Percentiles rank a stretch among this genome's conserved stretches.
These are phyloP conservation scores for Melanargia galathea DNA, from an alignment of 2,888 invertebrate genomes.

Conservation along the genomic window DNA sequence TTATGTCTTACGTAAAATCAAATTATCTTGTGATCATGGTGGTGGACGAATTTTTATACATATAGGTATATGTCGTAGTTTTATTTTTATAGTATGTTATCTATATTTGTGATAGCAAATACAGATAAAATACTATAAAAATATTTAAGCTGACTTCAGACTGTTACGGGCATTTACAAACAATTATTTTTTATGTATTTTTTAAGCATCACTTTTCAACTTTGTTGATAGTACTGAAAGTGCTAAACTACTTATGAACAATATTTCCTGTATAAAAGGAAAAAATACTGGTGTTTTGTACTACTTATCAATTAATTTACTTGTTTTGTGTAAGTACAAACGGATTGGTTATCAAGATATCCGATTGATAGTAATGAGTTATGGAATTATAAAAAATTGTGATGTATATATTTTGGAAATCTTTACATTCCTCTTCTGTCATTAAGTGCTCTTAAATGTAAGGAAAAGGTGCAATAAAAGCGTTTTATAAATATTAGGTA, in stretches of 20 bases:
- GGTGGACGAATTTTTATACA: too few relatives aligned
- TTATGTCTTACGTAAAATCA: too few relatives aligned
- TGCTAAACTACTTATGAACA: too few relatives aligned
- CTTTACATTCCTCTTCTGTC: slow-evolving; percentile 9
- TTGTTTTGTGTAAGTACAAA: neutral
- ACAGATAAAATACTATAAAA: too few relatives aligned
- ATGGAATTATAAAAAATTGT: neutral
- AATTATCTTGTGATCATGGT: too few relatives aligned
- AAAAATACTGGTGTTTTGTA: too few relatives aligned
- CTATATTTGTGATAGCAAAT: neutral
- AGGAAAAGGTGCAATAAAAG: slow-evolving; percentile 26
- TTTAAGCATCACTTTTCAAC: too few relatives aligned
- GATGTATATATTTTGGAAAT: neutral
- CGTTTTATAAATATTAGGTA: slow-evolving; percentile 38
- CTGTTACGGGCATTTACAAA: neutral
- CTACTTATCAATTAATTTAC: neutral
- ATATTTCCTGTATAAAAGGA: too few relatives aligned
- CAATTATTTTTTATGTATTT: neutral
- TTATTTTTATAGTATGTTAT: slow-evolving; percentile 14
- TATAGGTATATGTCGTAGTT: too few relatives aligned
- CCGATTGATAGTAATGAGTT: neutral
- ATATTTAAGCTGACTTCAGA: too few relatives aligned
- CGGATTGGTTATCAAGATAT: neutral
- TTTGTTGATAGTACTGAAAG: too few relatives aligned
- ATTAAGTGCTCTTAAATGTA: slow-evolving; percentile 7